Conservation (phyloP, 1,140 invertebrate genomes). For the Drosophila obscura region DNA sequence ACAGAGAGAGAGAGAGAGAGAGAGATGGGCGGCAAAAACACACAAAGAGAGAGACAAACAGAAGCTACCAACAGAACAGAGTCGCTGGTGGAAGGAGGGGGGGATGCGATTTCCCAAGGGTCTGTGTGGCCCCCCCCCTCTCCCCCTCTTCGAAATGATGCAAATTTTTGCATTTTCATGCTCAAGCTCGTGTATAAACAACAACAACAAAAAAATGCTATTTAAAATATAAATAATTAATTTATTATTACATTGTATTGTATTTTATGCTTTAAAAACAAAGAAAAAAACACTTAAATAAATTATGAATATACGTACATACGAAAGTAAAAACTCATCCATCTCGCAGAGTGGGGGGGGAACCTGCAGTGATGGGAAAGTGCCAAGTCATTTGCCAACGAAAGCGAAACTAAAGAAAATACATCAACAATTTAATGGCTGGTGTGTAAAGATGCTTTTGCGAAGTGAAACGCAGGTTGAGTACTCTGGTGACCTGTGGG, state of each 20-base stretch:
- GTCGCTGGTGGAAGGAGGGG: background rate
- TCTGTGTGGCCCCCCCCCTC: background rate
- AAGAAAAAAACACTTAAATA: conserved; percentile 18
- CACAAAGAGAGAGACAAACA: conserved; percentile 39
- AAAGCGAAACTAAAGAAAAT: background rate
- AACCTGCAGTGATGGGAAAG: background rate
- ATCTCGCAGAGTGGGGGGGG: background rate
- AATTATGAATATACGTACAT: conserved; percentile 29
- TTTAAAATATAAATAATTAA: conserved; percentile 63
- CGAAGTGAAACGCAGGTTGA: too few species aligned
- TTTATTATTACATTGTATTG: conserved; percentile 62
- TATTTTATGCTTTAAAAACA: conserved; percentile 55
- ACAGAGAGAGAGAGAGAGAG: too few species aligned
- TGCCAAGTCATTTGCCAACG: conserved; percentile 27
- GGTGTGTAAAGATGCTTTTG: too few species aligned
- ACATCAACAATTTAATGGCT: too few species aligned
- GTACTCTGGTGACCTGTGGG: too few species aligned
- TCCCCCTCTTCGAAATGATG: conserved; percentile 3
- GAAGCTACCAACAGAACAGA: conserved; percentile 37
- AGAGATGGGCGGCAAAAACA: background rate
- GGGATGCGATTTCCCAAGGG: too few species aligned
- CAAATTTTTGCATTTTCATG: conserved; percentile 27
- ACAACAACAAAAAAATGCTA: conserved; percentile 17
- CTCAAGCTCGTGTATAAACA: conserved; percentile 50
- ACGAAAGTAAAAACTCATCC: background rate